These are phyloP conservation scores for Metalampra italica DNA, from an alignment of 2,888 invertebrate genomes.

Conservation along the genomic window DNA sequence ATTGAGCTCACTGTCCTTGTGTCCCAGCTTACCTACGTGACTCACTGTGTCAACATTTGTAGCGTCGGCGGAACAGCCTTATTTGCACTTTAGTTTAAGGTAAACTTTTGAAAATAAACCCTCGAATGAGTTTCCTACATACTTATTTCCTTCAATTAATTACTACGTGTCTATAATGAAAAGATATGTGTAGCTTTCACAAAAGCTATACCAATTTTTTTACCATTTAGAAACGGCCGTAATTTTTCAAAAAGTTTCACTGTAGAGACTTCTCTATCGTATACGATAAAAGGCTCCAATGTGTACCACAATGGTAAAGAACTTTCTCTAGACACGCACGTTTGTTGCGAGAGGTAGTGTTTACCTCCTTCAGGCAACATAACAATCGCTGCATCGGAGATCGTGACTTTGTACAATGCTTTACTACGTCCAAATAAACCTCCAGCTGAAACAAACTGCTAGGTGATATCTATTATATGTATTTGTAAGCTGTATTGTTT, in stretches of 20 bases:
- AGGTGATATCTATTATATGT: too few species aligned
- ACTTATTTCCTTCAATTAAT: too few species aligned
- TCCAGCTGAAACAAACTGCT: too few species aligned
- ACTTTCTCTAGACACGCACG: conserved; percentile 48
- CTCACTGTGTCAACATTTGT: conserved; percentile 68
- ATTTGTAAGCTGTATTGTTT: neutral
- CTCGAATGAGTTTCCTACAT: too few species aligned
- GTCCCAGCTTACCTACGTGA: conserved; percentile 57
- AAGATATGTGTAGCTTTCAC: too few species aligned
- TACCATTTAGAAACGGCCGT: too few species aligned
- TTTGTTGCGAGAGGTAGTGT: conserved; percentile 30
- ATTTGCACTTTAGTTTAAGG: conserved; percentile 18
- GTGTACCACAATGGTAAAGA: conserved; percentile 12
- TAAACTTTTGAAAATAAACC: too few species aligned
- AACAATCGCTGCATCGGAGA: conserved; percentile 38
- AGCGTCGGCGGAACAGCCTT: conserved; percentile 66
- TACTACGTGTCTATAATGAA: too few species aligned
- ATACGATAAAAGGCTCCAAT: neutral
- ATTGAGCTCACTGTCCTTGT: conserved; percentile 69
- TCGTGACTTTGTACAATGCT: conserved; percentile 23
- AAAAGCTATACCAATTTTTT: too few species aligned
- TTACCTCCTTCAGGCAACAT: conserved; percentile 37
- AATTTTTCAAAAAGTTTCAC: too few species aligned
- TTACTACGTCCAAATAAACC: neutral
- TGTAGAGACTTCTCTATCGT: too few species aligned